A percentile compares a stretch with the other conserved stretches of the same genome.
phyloP scores from a whole-genome alignment of 2,797 vertebrate species.

The Peromyscus attwateri region DNA sequence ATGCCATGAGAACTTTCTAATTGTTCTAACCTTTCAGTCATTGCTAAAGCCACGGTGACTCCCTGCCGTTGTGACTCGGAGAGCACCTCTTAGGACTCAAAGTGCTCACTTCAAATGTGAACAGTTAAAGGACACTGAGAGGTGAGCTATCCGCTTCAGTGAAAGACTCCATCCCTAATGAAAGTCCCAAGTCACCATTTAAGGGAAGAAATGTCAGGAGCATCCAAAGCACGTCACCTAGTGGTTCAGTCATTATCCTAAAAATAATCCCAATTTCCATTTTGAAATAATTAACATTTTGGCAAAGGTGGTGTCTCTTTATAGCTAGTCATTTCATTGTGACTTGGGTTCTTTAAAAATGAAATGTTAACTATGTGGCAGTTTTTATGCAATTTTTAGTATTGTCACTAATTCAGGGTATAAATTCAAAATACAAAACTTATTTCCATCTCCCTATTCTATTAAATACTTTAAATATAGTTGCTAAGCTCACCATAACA shows the following conservation, averaged over 20 bases:
- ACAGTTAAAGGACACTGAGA: slow-evolving; percentile 67
- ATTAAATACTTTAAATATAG: slow-evolving; percentile 12
- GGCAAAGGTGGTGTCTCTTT: slow-evolving; percentile 53
- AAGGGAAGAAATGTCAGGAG: slow-evolving; percentile 77
- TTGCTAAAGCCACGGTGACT: slow-evolving; percentile 50
- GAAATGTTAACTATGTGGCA: slow-evolving; percentile 23
- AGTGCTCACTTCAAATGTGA: slow-evolving; percentile 66
- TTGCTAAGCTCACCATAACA: background rate
- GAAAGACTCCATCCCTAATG: slow-evolving; percentile 69
- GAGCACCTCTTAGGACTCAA: slow-evolving; percentile 45
- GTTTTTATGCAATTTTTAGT: slow-evolving; percentile 18
- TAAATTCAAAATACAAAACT: slow-evolving; percentile 52
- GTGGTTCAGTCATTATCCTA: slow-evolving; percentile 74
- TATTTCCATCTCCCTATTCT: background rate
- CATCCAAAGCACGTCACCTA: slow-evolving; percentile 69
- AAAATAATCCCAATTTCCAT: slow-evolving; percentile 71
- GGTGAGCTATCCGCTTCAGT: slow-evolving; percentile 66
- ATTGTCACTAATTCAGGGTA: slow-evolving; percentile 52
- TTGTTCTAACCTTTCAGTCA: slow-evolving; percentile 78
- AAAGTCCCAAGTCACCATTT: slow-evolving; percentile 64
- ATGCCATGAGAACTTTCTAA: slow-evolving; percentile 68
- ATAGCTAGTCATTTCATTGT: slow-evolving; percentile 53
- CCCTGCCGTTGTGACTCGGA: background rate
- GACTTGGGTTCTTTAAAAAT: slow-evolving; percentile 51
- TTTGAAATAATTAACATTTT: slow-evolving; percentile 80